Evolutionary conservation across 2,888 invertebrate genomes (phyloP), one percentile per base, ranked within the genome.

Genomic region (Acrobasis consociella): DNA sequence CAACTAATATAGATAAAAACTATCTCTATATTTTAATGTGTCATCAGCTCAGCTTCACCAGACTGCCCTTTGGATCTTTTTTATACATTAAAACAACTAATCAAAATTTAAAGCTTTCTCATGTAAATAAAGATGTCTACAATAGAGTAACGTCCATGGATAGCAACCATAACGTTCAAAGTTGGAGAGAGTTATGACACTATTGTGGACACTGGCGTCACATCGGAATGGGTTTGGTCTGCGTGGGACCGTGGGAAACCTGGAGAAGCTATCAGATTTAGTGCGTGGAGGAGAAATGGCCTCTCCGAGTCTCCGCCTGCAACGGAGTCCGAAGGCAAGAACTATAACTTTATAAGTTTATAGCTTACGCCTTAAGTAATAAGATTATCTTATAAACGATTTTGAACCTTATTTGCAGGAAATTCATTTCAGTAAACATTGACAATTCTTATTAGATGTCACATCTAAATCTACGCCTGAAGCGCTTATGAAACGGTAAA

Each of bases 221-320:
- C 63, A 69, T 72, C 67, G 65, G 68, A 72, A 72, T 68, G 55
- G 68, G 71, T 75, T 70, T 67, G 70, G 71, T 78, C 76, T 76
- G 77, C 77, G 76, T 78, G 77, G 62, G 62, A 75, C 80, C 72
- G 81, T 82, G 80, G 70, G 75, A 75, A 74, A 74, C 67, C 64
- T 31, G 55, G 31, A 55, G 62, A 16, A 62, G 22, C 62, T 62
- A 60, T 60, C 55, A 49, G 69, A 70, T 69, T 69, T 66, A 63
- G 67, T 67, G 68, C 63, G 67, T 73, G 67, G 69, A 74, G 67
- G 69, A 74, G 72, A 76, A 77, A 76, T 74, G 66, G 69, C 69
- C 67, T 73, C 70, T 63, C 67, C 71, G 69, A 68, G 67, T 73
- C 70, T 63, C 67, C 71, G 68, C 69, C 69, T 69, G 69, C 71